Conservation (phyloP, 2,888 invertebrate species). For the Prionchulus punctatus region DNA sequence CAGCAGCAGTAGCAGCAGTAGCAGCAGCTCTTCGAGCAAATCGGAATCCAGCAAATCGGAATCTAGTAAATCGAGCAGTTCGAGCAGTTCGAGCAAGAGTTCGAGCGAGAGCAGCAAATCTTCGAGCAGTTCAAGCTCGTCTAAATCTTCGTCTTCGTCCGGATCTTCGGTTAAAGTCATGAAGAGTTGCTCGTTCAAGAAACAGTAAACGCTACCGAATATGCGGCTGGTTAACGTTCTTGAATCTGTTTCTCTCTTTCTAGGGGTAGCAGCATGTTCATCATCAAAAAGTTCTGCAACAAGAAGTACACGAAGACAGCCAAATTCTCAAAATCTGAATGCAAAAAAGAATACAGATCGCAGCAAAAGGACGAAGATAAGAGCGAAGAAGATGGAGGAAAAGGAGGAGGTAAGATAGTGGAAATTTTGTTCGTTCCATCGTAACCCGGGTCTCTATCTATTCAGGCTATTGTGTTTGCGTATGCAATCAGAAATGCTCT, state of each 20-base stretch:
- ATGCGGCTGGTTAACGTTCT: not conserved
- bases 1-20: not conserved
- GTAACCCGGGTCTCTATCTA: not conserved
- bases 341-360: not conserved
- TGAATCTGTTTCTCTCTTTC: not conserved
- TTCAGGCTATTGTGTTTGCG: not conserved
- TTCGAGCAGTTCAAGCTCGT: not conserved
- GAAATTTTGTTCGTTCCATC: not conserved
- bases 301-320: not conserved
- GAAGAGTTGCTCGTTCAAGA: not conserved
- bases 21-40: not conserved
- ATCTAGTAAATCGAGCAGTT: not conserved
- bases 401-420: not conserved
- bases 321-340: constrained; percentile 1
- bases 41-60: not conserved
- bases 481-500: not conserved
- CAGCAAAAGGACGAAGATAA: not conserved
- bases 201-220: not conserved
- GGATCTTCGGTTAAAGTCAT: no score
- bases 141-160: no score
- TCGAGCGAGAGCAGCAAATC: not conserved
- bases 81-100: not conserved
- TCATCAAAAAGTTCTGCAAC: not conserved
- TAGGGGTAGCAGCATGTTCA: not conserved
- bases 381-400: not conserved